These are phyloP conservation scores for Metallyticus violacea DNA, from an alignment of 2,888 invertebrate genomes.

Conservation along the genomic window DNA sequence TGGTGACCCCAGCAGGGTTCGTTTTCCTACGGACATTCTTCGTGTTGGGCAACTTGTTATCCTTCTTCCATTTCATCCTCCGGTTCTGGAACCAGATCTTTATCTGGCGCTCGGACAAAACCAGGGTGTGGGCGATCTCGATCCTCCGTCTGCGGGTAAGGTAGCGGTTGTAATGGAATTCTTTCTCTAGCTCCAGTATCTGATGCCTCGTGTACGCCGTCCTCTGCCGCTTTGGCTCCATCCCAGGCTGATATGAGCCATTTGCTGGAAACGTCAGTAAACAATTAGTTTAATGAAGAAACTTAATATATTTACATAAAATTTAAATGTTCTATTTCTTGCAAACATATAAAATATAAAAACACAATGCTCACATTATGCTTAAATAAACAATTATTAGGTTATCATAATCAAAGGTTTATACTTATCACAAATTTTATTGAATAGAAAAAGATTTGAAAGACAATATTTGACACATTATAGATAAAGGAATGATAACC, in stretches of 20 bases:
- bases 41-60: conserved; percentile 85
- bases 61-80: conserved; percentile 84
- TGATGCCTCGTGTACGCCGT: conserved; percentile 98
- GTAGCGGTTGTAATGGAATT: conserved; percentile 97
- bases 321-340: too few relatives aligned
- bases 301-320: too few relatives aligned
- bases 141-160: conserved; percentile 91
- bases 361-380: too few relatives aligned
- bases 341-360: too few relatives aligned
- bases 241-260: conserved; percentile 83
- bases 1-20: conserved; percentile 68
- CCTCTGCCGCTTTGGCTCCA: conserved; percentile 93
- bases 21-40: conserved; percentile 76
- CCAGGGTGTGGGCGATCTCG: conserved; percentile 95
- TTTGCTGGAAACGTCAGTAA: conserved; percentile 62
- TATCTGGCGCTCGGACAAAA: conserved; percentile 87
- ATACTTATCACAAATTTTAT: too few relatives aligned
- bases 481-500: too few relatives aligned
- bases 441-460: too few relatives aligned
- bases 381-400: too few relatives aligned
- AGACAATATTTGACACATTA: too few relatives aligned
- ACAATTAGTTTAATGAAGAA: too few relatives aligned
- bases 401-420: too few relatives aligned
- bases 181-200: conserved; percentile 95
- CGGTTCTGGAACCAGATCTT: conserved; percentile 88